Percentiles rank a stretch among this genome's conserved stretches.
Conservation (phyloP, 2,888 invertebrate species). For the Ichneumoninae sp. region DNA sequence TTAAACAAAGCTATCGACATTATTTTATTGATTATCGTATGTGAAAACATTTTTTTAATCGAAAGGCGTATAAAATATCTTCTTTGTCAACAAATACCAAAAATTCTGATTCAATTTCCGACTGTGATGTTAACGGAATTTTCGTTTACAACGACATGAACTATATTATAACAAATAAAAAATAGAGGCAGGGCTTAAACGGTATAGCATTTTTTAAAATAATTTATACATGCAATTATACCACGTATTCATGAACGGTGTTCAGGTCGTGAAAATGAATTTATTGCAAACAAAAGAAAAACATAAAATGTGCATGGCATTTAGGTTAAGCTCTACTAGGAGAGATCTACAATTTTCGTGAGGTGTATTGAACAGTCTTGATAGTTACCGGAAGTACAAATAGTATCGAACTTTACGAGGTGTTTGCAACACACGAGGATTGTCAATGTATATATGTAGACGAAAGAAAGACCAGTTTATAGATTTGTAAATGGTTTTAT, state of each 20-base stretch:
- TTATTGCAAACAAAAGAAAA: neutral
- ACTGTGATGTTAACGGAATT: neutral
- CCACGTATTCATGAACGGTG: neutral
- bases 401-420: neutral
- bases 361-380: neutral
- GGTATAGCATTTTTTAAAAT: neutral
- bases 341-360: neutral
- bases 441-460: slow-evolving; percentile 26
- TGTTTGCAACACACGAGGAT: slow-evolving; percentile 23
- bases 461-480: slow-evolving; percentile 69
- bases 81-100: neutral
- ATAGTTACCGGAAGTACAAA: neutral
- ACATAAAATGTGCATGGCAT: neutral
- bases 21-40: neutral
- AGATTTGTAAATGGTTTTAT: slow-evolving; percentile 84
- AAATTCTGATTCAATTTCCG: neutral
- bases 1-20: neutral
- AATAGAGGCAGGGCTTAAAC: neutral
- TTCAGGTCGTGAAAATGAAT: neutral
- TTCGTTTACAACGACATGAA: too few relatives aligned
- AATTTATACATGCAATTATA: neutral
- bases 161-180: neutral
- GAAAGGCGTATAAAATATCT: neutral
- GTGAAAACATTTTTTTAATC: neutral
- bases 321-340: neutral